A percentile compares a stretch with the other conserved stretches of the same genome.
Evolutionary conservation across 2,113 vertebrate species (phyloP).

Genomic region (Pyrgilauda ruficollis): DNA sequence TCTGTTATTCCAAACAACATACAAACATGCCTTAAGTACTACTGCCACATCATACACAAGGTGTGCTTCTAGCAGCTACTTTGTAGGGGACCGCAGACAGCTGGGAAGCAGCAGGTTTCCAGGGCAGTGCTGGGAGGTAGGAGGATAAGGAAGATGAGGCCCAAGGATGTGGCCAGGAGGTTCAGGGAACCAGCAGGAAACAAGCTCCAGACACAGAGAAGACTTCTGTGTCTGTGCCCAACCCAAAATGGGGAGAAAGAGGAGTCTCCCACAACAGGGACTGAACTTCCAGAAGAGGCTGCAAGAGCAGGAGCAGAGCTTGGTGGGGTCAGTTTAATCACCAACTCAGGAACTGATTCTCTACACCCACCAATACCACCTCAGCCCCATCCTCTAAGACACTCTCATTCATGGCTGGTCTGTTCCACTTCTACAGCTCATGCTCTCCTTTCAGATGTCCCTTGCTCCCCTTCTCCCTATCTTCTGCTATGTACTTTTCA

Average conservation of each 20-base stretch:
- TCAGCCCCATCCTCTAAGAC: not conserved
- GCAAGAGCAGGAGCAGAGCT: conserved; percentile 31
- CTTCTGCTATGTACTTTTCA: not conserved
- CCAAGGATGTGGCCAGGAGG: not conserved
- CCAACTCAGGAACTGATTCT: not conserved
- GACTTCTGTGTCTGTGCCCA: not conserved
- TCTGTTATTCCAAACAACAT: not conserved
- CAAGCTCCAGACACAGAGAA: not conserved
- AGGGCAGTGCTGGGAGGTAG: not conserved
- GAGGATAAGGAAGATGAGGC: not conserved
- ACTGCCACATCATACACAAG: not conserved
- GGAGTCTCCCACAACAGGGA: not conserved
- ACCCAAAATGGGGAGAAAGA: not conserved
- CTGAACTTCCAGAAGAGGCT: not conserved
- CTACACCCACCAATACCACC: not conserved
- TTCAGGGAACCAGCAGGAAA: not conserved
- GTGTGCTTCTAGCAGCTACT: not conserved
- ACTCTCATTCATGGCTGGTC: not conserved
- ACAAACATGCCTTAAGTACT: not conserved
- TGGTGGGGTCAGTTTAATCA: not conserved
- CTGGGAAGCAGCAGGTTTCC: not conserved
- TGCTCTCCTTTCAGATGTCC: not conserved
- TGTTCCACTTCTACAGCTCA: not conserved
- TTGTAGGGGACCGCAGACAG: not conserved
- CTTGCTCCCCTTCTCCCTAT: not conserved